Conservation (phyloP, 2,113 vertebrate genomes). For the Anser cygnoides region DNA sequence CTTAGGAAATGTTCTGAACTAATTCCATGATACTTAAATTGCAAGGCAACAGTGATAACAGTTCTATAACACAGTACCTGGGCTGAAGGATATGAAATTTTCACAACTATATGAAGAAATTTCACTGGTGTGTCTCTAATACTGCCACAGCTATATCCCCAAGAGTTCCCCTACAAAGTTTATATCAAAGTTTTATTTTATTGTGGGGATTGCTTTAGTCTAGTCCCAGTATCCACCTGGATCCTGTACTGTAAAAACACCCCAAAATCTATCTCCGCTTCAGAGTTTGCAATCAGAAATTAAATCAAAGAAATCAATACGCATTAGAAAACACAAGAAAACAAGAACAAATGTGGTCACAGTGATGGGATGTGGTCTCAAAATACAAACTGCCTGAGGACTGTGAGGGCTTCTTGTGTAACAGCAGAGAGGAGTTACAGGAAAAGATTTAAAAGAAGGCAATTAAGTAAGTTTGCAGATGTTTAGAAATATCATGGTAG, state of each 20-base stretch:
- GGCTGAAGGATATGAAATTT: fast-evolving
- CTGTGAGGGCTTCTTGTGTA: fast-evolving
- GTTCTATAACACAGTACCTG: neutral
- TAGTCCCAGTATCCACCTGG: neutral
- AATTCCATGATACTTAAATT: neutral
- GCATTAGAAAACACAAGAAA: neutral
- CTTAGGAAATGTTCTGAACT: neutral
- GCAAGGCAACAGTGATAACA: neutral
- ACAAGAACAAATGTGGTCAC: neutral
- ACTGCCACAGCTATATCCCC: neutral
- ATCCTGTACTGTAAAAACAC: neutral
- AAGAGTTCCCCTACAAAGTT: fast-evolving
- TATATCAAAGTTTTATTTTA: neutral
- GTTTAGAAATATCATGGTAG: neutral
- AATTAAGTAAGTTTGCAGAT: neutral
- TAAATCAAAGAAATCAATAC: neutral
- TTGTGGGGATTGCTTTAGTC: neutral
- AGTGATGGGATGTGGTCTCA: neutral
- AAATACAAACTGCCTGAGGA: neutral
- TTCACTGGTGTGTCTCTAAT: neutral
- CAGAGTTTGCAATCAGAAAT: neutral
- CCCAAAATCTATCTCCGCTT: neutral
- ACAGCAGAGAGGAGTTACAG: neutral
- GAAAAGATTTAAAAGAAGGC: neutral
- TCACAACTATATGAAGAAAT: neutral